Evolutionary conservation across 2,113 vertebrate genomes (phyloP), one percentile per base, ranked within the genome.

Genomic region (Marcusenius ussheri): DNA sequence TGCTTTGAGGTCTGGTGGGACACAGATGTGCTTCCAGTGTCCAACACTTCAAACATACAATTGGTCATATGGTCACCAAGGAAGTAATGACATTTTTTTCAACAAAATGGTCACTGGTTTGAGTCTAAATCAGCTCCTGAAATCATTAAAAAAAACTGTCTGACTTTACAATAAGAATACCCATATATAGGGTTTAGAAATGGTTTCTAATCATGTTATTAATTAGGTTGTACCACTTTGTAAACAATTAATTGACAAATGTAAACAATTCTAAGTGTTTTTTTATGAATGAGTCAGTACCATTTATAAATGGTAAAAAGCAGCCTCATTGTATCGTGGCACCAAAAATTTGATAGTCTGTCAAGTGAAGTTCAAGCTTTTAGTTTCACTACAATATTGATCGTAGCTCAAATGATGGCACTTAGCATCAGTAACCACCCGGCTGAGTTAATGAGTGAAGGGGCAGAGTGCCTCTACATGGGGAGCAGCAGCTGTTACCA

Each of bases 401-500:
- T 80, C 39, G 15, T 19, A 80, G 31, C 31, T 42, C 2, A 19
- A 80, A 80, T 15, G 31, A 42, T 42, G 74, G 31, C 5, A n/a
- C 42, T 42, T 46, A 84, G 11, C 83, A 39, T 47, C 21, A 45
- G 21, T 19, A 47, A 84, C 45, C 21, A 84, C n/a, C 39, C 21
- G 11, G 83, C 83, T 47, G 45, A 21, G 45, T 24, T 46, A 84
- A 84, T 24, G 21, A n/a, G 8, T 84, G 8, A 24, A 47, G 39
- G 39, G 3, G 70, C 27, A 77, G 70, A 77, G 66, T 70, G 9
- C 27, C 3, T 70, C 66, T 4, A 13, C 24, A 27, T 11, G 9
- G 19, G 77, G 2, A 24, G 35, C 17, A 21, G 5, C 3, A 45
- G 77, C 2, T 4, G 53, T 97, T 97, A 99, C 98, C 97, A 99